Evolutionary conservation across 2,113 vertebrate species (phyloP).

Genomic region (Heterocephalus glaber): DNA sequence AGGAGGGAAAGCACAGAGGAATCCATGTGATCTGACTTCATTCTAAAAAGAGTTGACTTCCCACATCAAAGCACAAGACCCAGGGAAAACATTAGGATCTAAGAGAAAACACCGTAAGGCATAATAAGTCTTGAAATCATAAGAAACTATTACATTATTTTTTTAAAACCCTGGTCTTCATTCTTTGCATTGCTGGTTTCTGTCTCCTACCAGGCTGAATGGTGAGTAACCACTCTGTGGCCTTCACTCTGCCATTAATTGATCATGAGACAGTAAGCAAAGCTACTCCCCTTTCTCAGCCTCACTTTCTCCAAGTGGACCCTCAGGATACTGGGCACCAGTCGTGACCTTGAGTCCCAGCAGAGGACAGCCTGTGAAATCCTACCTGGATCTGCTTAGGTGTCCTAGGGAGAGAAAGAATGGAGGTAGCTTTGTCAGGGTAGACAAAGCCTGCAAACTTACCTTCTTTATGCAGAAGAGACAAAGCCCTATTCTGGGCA

Average conservation of each 20-base stretch:
- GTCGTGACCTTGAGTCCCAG: fast-evolving
- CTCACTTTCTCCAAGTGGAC: background rate
- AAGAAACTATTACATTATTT: background rate
- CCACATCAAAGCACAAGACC: background rate
- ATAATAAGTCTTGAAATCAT: background rate
- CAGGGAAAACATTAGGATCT: background rate
- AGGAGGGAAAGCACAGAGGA: background rate
- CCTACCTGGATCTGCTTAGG: background rate
- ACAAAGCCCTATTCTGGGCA: background rate
- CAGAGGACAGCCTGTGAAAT: background rate
- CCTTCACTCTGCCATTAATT: background rate
- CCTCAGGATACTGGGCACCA: background rate
- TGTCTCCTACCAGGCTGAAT: fast-evolving
- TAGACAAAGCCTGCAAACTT: background rate
- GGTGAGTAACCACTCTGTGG: background rate
- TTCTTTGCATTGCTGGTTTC: background rate
- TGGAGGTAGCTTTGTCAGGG: background rate
- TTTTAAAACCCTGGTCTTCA: background rate
- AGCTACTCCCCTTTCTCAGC: background rate
- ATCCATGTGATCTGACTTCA: background rate
- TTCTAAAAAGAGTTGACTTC: background rate
- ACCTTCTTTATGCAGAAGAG: background rate
- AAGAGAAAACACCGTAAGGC: background rate
- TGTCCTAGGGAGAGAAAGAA: background rate
- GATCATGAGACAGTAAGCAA: no score